Conservation (phyloP, 2,888 invertebrate species). For the Lasiommata megera region DNA sequence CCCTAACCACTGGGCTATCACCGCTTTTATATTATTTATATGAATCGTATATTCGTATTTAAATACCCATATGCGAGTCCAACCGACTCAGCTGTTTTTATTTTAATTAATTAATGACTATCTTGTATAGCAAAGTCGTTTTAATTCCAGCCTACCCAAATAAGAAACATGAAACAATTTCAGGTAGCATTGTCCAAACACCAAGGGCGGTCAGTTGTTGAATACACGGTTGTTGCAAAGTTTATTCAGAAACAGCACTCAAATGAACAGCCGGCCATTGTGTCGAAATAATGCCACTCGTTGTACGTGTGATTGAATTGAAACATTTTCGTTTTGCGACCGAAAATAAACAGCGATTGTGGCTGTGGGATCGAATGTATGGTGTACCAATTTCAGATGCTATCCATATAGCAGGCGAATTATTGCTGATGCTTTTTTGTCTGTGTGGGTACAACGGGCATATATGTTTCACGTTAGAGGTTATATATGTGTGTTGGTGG, state of each 20-base stretch:
- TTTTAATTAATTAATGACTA: too few species aligned
- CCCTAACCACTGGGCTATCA: too few species aligned
- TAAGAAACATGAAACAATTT: slow-evolving; percentile 10
- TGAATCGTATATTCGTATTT: too few species aligned
- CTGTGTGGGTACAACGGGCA: too few species aligned
- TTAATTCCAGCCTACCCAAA: neutral
- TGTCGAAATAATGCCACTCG: slow-evolving; percentile 17
- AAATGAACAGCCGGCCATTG: slow-evolving; percentile 21
- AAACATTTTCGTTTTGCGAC: slow-evolving; percentile 15
- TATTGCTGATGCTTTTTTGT: neutral
- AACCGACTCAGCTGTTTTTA: too few species aligned
- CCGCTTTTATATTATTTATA: too few species aligned
- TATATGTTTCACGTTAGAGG: too few species aligned
- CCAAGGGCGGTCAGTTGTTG: neutral
- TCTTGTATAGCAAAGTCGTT: neutral
- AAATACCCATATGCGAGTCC: too few species aligned
- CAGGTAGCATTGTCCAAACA: slow-evolving; percentile 3
- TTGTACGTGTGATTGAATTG: slow-evolving; percentile 21
- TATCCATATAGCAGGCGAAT: neutral
- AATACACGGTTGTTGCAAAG: slow-evolving; percentile 14
- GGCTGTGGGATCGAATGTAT: neutral
- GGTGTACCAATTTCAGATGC: slow-evolving; percentile 1
- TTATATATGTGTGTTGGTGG: too few species aligned
- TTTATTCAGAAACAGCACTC: slow-evolving; percentile 20
- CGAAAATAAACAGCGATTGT: slow-evolving; percentile 16